Evolutionary conservation across 2,797 vertebrate species (phyloP).

Genomic region (Cuculus canorus): DNA sequence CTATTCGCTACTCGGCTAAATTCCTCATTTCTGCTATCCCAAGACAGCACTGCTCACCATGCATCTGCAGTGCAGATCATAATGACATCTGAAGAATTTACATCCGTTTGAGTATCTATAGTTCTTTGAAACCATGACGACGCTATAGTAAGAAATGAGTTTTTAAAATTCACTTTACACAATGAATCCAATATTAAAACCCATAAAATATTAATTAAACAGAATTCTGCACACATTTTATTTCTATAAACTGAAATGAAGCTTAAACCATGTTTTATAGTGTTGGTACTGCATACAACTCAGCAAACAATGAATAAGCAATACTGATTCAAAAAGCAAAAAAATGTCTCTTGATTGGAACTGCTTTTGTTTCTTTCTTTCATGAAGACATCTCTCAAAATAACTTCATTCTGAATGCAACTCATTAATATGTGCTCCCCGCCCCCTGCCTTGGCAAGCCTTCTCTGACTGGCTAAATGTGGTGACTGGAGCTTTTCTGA

Average conservation of each 20-base stretch:
- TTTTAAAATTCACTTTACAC: neutral
- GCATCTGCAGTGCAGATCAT: neutral
- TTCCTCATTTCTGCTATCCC: neutral
- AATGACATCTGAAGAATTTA: neutral
- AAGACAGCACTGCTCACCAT: neutral
- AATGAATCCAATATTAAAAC: neutral
- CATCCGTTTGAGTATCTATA: neutral
- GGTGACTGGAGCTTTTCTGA: conserved; percentile 62
- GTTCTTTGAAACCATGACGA: neutral
- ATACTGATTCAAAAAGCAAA: neutral
- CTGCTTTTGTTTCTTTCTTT: conserved; percentile 42
- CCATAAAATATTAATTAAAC: neutral
- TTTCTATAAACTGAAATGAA: neutral
- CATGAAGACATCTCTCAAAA: neutral
- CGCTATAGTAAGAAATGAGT: neutral
- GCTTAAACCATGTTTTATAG: neutral
- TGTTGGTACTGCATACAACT: neutral
- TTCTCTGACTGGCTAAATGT: conserved; percentile 47
- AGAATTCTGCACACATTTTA: neutral
- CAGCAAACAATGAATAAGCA: neutral
- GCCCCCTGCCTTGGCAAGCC: neutral
- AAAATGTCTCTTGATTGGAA: neutral
- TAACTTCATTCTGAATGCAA: conserved; percentile 20
- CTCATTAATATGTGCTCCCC: neutral
- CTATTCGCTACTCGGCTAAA: neutral